Conservation (phyloP, 1,140 invertebrate genomes). For the Atta texana region DNA sequence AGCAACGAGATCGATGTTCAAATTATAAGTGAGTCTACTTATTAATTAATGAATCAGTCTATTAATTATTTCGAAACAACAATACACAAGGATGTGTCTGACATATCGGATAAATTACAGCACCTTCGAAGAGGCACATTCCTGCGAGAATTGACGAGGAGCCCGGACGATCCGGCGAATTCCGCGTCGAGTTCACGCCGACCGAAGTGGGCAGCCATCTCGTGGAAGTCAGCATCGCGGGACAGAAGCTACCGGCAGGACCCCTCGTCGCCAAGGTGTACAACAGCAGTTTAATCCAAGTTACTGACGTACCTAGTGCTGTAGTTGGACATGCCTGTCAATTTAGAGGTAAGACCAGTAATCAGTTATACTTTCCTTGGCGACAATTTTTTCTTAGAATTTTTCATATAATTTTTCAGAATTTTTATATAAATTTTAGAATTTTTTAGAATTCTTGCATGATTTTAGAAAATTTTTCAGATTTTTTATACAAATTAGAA, state of each 20-base stretch:
- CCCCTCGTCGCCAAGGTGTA: conserved; percentile 97
- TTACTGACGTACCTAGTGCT: conserved; percentile 96
- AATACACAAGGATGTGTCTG: not conserved
- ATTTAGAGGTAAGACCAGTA: conserved; percentile 91
- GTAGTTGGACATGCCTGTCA: conserved; percentile 96
- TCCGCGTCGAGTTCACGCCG: conserved; percentile 95
- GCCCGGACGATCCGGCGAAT: conserved; percentile 91
- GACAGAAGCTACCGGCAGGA: conserved; percentile 94
- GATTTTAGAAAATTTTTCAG: too few species aligned
- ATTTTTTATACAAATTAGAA: too few species aligned
- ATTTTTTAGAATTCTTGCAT: too few species aligned
- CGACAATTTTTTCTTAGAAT: too few species aligned
- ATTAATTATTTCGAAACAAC: not conserved
- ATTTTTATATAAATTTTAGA: too few species aligned
- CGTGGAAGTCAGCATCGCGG: conserved; percentile 94
- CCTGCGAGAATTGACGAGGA: conserved; percentile 91
- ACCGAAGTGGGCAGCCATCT: conserved; percentile 96
- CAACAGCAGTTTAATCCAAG: conserved; percentile 95
- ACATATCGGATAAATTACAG: conserved; percentile 77
- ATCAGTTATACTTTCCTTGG: too few species aligned
- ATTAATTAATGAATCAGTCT: not conserved
- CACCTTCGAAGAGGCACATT: conserved; percentile 90
- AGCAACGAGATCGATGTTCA: conserved; percentile 86
- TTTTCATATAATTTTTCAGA: too few species aligned
- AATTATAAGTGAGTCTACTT: conserved; percentile 82